Base-by-base conservation (phyloP, 2,888 invertebrate species). In the Fragum fragum region DNA sequence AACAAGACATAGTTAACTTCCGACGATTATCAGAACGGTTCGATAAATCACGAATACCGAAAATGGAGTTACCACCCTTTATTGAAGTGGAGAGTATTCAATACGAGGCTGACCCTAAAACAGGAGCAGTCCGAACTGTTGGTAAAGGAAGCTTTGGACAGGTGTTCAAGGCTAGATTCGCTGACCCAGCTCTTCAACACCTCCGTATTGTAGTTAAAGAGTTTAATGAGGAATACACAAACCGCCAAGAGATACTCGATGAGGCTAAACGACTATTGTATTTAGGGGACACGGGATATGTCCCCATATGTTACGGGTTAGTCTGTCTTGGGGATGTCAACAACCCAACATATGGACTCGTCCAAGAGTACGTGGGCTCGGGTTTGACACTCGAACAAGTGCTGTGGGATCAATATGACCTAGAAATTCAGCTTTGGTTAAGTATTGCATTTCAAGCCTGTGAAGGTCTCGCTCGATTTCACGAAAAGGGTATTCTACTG, bases 61-160 rank as follows among this genome's bases (percentile, higher is more conserved):
- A 61, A n/a, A 55, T 68, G 53, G 26, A 53, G 23, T 70, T 57
- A 16, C 84, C 84, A 1, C 84, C 79, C 0, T 73, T 76, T 47
- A 71, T 84, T 47, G 52, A 68, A 5, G 71, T 79, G 5, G 63
- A 75, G 14, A 66, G 47, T 26, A 61, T 84, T 9, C 76, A 76
- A 26, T 86, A 86, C 55, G 78, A 78, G 68, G 81, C 75, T 3
- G 82, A 86, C 26, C 76, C 78, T 5, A 76, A 73, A 28, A 76
- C 78, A 1, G 83, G 83, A 5, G 39, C 69, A 23, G 78, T 70
- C 6, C 68, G 68, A 28, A 66, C 78, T 21, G 75, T 81, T 16
- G 85, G 85, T 3, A 83, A 78, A n/a, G 85, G 85, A n/a, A 86
- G 85, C 68, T 86, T 86, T 32, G 85, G 85, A 26, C 76, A 81